Base-by-base conservation (phyloP, 1,140 invertebrate genomes). In the Bombus turneri region DNA sequence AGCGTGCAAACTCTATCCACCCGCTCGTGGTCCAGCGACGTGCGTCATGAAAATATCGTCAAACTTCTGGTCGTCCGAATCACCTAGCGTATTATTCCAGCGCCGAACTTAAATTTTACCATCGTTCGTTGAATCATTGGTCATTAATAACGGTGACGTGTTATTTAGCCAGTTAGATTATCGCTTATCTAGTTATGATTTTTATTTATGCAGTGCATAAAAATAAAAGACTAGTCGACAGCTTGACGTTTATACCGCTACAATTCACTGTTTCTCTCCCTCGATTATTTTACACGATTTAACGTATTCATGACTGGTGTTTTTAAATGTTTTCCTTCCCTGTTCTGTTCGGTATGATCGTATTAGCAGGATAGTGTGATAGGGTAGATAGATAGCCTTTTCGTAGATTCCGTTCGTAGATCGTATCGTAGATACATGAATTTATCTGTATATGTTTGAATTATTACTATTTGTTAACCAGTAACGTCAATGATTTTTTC, bases 21-120 rank as follows among this genome's bases (percentile, higher is more conserved):
- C 4, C 25, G 73, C 22, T 22, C 34, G 37, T 31, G 43, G 80
- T 75, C 22, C 75, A 47, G n/a, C 41, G 43, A 59, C 78, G 31
- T 31, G 83, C 43, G 78, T 79, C 83, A 86, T 62, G 71, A 59
- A 68, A 89, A 74, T 83, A 81, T 81, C 80, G 74, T 74, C 75
- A 53, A 72, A 89, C 78, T 68, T 87, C 73, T n/a, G 59, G 3
- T 13, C 41, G 15, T 71, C 12, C 39, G 62, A 80, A 59, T 76
- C 64, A 66, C 13, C 62, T 13, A n/a, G 41, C 34, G 31, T 68
- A 85, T 73, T 74, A 74, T 72, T 37, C 28, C 68, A 13, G 8
- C 22, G 71, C n/a, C 31, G 6, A 47, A 62, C 37, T 76, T 28
- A 71, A 83, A 71, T 78, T 78, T 53, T 39, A 43, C 43, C 41